Evolutionary conservation across 92 coral and sea anemone species (phyloP).

Genomic region (Porites lobata): DNA sequence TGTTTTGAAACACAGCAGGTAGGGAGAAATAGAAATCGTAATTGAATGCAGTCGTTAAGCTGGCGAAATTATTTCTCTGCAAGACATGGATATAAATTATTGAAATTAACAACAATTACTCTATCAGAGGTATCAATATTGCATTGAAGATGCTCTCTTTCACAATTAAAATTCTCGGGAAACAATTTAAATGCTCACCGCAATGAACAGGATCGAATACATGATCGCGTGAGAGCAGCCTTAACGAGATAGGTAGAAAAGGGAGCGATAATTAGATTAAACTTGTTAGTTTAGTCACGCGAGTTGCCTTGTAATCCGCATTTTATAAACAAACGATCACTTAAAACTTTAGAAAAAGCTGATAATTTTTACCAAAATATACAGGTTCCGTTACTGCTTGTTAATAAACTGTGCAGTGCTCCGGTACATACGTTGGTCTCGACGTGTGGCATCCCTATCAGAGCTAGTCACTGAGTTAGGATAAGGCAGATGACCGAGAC

Average conservation of each 20-base stretch:
- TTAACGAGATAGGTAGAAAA: background rate
- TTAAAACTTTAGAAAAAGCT: background rate
- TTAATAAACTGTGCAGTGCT: background rate
- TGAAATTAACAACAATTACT: background rate
- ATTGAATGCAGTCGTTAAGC: background rate
- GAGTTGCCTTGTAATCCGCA: background rate
- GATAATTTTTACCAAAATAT: background rate
- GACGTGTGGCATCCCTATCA: background rate
- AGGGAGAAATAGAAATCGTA: background rate
- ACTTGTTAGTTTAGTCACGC: conserved; percentile 23
- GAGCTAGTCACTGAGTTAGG: background rate
- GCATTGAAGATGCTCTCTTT: background rate
- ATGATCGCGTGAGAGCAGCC: background rate
- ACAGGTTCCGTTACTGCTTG: too few species aligned
- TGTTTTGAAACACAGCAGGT: background rate
- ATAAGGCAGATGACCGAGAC: background rate
- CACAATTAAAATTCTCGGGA: background rate
- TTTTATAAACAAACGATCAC: background rate
- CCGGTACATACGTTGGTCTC: background rate
- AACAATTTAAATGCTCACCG: conserved; percentile 7
- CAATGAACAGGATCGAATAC: background rate
- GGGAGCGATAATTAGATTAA: conserved; percentile 14
- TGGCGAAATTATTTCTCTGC: background rate
- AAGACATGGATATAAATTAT: background rate
- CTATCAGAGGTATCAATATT: background rate